phyloP scores from a whole-genome alignment of 2,888 invertebrate species.

The Sarcophaga subvicina region DNA sequence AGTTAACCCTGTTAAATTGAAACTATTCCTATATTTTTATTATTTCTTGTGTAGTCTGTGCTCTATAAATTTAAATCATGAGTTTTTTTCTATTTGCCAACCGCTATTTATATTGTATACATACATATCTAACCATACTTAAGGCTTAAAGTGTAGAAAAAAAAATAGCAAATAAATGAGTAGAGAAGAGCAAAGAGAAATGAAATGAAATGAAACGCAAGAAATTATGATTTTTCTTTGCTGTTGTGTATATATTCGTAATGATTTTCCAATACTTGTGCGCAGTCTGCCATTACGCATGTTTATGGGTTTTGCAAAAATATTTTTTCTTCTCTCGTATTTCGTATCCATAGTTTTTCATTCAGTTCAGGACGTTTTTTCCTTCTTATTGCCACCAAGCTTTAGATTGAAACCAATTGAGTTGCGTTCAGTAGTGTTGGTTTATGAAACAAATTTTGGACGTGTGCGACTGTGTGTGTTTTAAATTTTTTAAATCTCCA shows the following conservation, averaged over 20 bases:
- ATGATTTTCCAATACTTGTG: slow-evolving; percentile 80
- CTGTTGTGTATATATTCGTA: slow-evolving; percentile 67
- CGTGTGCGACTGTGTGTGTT: slow-evolving; percentile 14
- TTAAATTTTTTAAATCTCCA: slow-evolving; percentile 39
- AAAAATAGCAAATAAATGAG: neutral
- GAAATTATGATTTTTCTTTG: slow-evolving; percentile 54
- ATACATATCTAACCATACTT: neutral
- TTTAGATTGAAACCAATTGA: slow-evolving; percentile 4
- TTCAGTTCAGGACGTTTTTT: slow-evolving; percentile 48
- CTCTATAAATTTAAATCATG: neutral
- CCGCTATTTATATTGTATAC: neutral
- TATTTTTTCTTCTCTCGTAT: slow-evolving; percentile 46
- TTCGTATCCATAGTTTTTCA: neutral
- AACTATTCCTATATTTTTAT: neutral
- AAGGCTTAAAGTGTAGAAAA: neutral
- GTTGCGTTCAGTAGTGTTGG: slow-evolving; percentile 4
- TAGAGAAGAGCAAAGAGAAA: neutral
- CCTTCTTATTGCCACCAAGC: slow-evolving; percentile 13
- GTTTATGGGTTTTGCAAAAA: slow-evolving; percentile 77
- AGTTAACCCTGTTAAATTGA: neutral
- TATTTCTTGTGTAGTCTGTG: neutral
- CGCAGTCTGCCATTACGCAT: slow-evolving; percentile 81
- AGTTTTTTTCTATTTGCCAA: neutral
- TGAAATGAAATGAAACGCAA: slow-evolving; percentile 10
- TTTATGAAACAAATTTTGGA: neutral